Percentiles rank a stretch among this genome's conserved stretches.
Evolutionary conservation across 2,797 vertebrate genomes (phyloP).

Genomic region (Cyprinodon diabolis): DNA sequence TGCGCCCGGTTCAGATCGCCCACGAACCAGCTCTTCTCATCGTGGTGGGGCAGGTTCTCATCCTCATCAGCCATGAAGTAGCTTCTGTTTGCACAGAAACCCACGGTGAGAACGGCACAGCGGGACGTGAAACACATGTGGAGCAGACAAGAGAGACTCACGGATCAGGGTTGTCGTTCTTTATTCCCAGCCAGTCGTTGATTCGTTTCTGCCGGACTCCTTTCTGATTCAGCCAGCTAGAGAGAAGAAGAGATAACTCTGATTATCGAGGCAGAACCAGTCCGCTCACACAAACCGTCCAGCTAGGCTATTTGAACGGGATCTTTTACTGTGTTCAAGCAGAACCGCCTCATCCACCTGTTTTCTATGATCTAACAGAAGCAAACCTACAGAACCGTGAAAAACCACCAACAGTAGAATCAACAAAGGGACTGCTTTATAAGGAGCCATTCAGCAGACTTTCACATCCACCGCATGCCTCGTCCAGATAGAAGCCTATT

Average conservation of each 20-base stretch:
- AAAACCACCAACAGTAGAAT: too few species aligned
- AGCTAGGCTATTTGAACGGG: too few species aligned
- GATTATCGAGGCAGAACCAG: neutral
- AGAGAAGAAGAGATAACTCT: neutral
- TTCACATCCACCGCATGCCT: too few species aligned
- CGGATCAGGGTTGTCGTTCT: slow-evolving; percentile 91
- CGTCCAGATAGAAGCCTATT: too few species aligned
- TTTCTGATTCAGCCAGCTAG: slow-evolving; percentile 92
- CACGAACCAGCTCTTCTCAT: slow-evolving; percentile 97
- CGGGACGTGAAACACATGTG: neutral
- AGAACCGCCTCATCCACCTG: too few species aligned
- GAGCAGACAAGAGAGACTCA: slow-evolving; percentile 75
- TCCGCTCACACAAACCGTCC: neutral
- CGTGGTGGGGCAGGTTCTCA: slow-evolving; percentile 91
- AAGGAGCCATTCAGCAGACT: too few species aligned
- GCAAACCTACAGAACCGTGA: too few species aligned
- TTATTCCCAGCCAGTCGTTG: slow-evolving; percentile 94
- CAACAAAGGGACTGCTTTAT: too few species aligned
- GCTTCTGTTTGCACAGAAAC: slow-evolving; percentile 69
- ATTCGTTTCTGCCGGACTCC: slow-evolving; percentile 91
- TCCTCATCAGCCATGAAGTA: slow-evolving; percentile 93
- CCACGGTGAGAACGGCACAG: neutral
- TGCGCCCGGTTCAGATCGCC: slow-evolving; percentile 91
- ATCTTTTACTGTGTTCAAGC: too few species aligned
- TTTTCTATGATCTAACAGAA: too few species aligned